Base-by-base conservation (phyloP, 1,140 invertebrate genomes). In the Zaprionus vittiger region DNA sequence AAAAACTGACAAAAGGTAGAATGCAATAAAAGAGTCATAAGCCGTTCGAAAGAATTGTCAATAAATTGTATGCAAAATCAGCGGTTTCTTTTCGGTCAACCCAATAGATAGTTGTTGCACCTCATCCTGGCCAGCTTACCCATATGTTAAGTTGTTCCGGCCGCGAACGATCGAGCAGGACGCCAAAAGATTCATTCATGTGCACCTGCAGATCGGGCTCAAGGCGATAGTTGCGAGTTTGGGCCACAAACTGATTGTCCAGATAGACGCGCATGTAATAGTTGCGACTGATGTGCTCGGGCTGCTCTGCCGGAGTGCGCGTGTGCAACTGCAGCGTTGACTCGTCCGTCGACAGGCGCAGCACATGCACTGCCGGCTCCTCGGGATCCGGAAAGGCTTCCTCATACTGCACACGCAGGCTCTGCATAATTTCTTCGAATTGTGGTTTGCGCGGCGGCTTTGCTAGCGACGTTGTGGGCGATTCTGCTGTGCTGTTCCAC, bases 321-420 rank as follows among this genome's bases (percentile, higher is more conserved):
- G 6, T 6, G n/a, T 47, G n/a, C 41, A 63, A 26, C 12, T 37
- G 26, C 24, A 59, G 41, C 2, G 65, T 41, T 38, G 63, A 56
- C 73, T 83, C 70, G 72, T 80, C 71, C 60, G 68, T 34, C 28
- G 83, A 75, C 56, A 73, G 76, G 24, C 62, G 79, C 28, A 92
- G 72, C n/a, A 95, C 72, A 22, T 90, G 67, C 7, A 95, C 83
- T 22, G 91, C 78, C 11, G 94, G 94, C 67, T 95, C 94, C 34
- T 93, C 94, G 0, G 94, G 93, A 28, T 93, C 91, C 72, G 92
- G 83, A 34, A 94, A 93, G 49, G 93, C 85, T 37, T 93, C 90
- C 5, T 85, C 74, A 52, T 93, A 93, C 34, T 93, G 87, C 20
- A 80, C 73, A 12, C 72, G 75, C 2, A 93, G 65, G 22, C 89